Evolutionary conservation across 1,140 invertebrate genomes (phyloP).

Genomic region (Caenorhabditis elegans): WBcel235 BX284604.4:9453501-9454000

Average conservation of each 20-base stretch:
- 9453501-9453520: too few relatives aligned
- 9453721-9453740: constrained; percentile 65
- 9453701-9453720: constrained; percentile 60
- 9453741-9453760: constrained; percentile 61
- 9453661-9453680: constrained; percentile 54
- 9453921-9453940: constrained; percentile 62
- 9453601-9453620: too few relatives aligned
- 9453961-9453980: constrained; percentile 18
- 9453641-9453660: neutral
- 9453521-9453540: too few relatives aligned
- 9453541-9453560: too few relatives aligned
- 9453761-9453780: constrained; percentile 51
- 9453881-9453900: constrained; percentile 60
- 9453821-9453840: constrained; percentile 41
- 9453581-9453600: too few relatives aligned
- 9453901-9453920: constrained; percentile 59
- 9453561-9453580: too few relatives aligned
- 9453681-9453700: constrained; percentile 62
- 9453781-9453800: constrained; percentile 51
- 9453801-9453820: constrained; percentile 59
- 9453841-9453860: neutral
- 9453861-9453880: constrained; percentile 58
- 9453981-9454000: too few relatives aligned
- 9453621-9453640: too few relatives aligned
- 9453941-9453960: constrained; percentile 51